These are phyloP conservation scores for Lacerta viridis DNA, from an alignment of 2,797 vertebrate species.

Conservation along the genomic window DNA sequence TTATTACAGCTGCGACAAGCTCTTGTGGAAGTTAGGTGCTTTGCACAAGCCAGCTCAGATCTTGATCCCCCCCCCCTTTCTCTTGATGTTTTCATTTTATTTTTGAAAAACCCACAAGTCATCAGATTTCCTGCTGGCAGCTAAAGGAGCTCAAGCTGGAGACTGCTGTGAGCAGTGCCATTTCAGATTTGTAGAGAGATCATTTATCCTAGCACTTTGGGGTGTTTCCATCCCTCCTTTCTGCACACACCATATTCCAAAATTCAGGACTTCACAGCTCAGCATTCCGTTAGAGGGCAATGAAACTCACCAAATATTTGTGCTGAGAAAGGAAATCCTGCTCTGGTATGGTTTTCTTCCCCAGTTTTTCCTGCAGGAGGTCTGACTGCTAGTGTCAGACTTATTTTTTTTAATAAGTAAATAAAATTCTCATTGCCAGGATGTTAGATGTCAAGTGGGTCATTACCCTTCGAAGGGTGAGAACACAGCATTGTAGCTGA, in stretches of 20 bases:
- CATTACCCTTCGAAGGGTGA: background rate
- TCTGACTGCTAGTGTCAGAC: background rate
- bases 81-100: constrained; percentile 39
- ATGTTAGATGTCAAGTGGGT: background rate
- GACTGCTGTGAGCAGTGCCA: constrained; percentile 39
- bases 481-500: background rate
- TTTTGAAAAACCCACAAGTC: constrained; percentile 27
- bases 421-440: background rate
- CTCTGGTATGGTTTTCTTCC: background rate
- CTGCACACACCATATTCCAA: fast-evolving
- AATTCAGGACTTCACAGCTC: background rate
- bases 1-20: background rate
- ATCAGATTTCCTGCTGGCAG: constrained; percentile 40
- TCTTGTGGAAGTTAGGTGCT: background rate
- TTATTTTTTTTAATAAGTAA: background rate
- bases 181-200: constrained; percentile 32
- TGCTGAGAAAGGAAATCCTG: background rate
- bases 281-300: background rate
- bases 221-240: background rate
- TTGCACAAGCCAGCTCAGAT: constrained; percentile 24
- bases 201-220: constrained; percentile 7
- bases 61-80: background rate
- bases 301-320: fast-evolving
- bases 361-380: fast-evolving
- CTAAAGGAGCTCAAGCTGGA: background rate